Base-by-base conservation (phyloP, 2,113 vertebrate species). In the Diadophis punctatus region DNA sequence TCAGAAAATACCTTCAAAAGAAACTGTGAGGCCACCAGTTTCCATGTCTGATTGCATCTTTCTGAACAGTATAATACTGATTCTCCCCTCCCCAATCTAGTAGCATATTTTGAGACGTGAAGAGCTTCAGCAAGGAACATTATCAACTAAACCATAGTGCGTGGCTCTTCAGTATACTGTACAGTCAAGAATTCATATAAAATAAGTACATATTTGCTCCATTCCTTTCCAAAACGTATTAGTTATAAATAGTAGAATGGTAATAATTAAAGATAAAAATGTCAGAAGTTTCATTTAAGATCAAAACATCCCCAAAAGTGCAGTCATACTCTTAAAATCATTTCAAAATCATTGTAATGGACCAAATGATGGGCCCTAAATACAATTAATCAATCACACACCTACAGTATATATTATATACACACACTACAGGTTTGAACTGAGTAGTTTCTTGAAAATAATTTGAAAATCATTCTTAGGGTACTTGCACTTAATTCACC, bases 141-240 rank as follows among this genome's bases (percentile, higher is more conserved):
- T 43, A 34, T 22, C 43, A 68, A 18, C 7, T 34, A 52, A 80
- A 84, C 68, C 2, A 84, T 14, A 60, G 11, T 86, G 53, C 39
- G 8, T 51, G 58, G 34, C n/a, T 34, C 48, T 68, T 74, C 4
- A n/a, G 87, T 93, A 91, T 93, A 95, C 49, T 92, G 68, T 87
- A 93, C 80, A 80, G 14, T 58, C 46, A 18, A 43, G 51, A 48
- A 90, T 56, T 90, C 88, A 86, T 88, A 92, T 93, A 80, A 0
- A 9, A 63, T 22, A 80, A 12, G 22, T 27, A 52, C 49, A 30
- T 34, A 52, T 53, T 53, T 39, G 22, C 23, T 8, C 34, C 34
- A 14, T n/a, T 63, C 22, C 39, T 93, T 8, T n/a, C 63, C 22
- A 90, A 84, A 30, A 74, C 23, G 60, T 51, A 43, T 25, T 93